Evolutionary conservation across 2,888 invertebrate genomes (phyloP), one percentile per base, ranked within the genome.

Genomic region (Augiades crinisus): DNA sequence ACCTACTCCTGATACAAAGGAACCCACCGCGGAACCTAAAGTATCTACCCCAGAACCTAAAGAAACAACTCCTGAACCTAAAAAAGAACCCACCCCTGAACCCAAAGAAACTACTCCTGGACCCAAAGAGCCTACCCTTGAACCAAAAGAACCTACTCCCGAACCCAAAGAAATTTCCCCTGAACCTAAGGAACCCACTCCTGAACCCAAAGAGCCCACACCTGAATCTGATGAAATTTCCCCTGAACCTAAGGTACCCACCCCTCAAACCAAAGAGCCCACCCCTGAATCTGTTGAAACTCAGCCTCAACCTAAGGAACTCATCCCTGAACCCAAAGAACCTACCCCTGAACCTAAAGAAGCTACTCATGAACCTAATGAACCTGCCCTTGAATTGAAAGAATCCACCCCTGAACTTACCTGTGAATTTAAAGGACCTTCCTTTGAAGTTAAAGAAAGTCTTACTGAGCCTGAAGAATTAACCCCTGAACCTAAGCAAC

Each of bases 141-240:
- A 50, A 33, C 14, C 33, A 1, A 57, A 56, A 51, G 59, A 64
- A 53, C 3, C 24, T 22, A 57, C 57, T 17, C 61, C 63, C 4
- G 61, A 65, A 50, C 45, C 54, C 5, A 58, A 57, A 30, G 66
- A 69, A 43, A 33, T 43, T 33, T 45, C 57, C 5, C 53, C 63
- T 30, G 22, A 34, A 31, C 34, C 41, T 7, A 31, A 36, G 47
- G 68, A 70, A 47, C 37, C 49, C 12, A 53, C 56, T 2, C 54
- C 64, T 45, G 63, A 65, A 27, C 49, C 2, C 56, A 61, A 50
- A 31, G 24, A 24, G 33, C 13, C 34, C 8, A 2, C 10, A 2
- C 17, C 12, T 16, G 33, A 34, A 49, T 38, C 57, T 6, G 56
- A 58, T 21, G 66, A 68, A 37, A 24, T 31, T 30, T 47, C 57